Evolutionary conservation across 2,888 invertebrate species (phyloP).

Genomic region (Tipula vernalis): DNA sequence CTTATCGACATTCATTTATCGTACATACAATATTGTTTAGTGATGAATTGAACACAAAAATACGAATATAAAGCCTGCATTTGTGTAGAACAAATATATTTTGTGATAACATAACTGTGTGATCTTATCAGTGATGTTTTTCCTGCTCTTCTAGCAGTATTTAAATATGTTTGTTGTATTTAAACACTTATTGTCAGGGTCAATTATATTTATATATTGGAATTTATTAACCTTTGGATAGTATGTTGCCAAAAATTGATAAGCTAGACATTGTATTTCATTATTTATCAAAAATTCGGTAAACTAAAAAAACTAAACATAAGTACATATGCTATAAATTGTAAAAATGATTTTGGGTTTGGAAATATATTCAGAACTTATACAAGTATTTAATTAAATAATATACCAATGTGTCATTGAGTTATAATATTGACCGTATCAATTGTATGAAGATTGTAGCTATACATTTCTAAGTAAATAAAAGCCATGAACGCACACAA

Average conservation of each 20-base stretch:
- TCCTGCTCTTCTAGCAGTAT: neutral
- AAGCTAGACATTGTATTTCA: neutral
- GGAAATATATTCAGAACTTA: neutral
- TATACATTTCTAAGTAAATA: neutral
- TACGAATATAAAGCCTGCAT: neutral
- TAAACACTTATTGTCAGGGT: neutral
- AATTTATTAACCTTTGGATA: neutral
- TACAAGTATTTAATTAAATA: neutral
- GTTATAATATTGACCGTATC: neutral
- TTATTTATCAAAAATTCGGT: neutral
- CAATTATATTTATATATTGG: neutral
- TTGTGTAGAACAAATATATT: neutral
- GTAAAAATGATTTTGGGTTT: neutral
- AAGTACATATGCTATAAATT: too few species aligned
- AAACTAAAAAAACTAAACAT: too few species aligned
- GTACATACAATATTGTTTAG: neutral
- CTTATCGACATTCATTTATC: neutral
- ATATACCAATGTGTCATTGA: neutral
- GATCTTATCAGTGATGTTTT: neutral
- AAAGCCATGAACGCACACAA: neutral
- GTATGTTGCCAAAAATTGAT: neutral
- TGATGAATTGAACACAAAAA: neutral
- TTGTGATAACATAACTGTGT: neutral
- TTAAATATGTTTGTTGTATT: neutral
- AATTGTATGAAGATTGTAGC: neutral